Percentiles rank a stretch among this genome's conserved stretches.
These are phyloP conservation scores for Spodoptera picta DNA, from an alignment of 2,888 invertebrate genomes.

Conservation along the genomic window DNA sequence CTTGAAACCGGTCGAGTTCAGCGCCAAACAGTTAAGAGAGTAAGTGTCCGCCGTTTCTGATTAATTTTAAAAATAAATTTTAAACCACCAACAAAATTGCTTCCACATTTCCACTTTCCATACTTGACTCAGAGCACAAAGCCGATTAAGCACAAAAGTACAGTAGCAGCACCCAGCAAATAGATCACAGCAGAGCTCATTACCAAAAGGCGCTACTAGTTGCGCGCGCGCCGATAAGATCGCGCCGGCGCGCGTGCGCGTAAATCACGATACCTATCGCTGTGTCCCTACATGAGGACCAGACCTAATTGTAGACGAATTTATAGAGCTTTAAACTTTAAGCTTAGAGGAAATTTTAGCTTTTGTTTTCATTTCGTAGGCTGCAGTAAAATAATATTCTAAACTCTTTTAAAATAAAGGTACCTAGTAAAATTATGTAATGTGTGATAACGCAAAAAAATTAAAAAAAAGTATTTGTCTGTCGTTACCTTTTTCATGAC, in stretches of 20 bases:
- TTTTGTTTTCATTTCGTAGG: conserved; percentile 9
- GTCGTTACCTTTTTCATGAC: background rate
- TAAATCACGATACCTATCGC: conserved; percentile 82
- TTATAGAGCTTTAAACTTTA: conserved; percentile 52
- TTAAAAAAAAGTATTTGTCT: background rate
- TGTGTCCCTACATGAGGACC: conserved; percentile 73
- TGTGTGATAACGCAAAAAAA: no score
- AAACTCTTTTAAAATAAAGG: background rate
- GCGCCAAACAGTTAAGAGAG: no score
- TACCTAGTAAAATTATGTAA: no score
- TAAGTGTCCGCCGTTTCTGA: background rate
- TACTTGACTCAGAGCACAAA: conserved; percentile 13
- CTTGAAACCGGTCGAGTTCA: no score
- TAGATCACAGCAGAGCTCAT: conserved; percentile 69
- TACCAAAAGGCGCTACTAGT: conserved; percentile 70
- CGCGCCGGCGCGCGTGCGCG: conserved; percentile 66
- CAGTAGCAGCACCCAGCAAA: conserved; percentile 57
- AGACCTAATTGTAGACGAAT: conserved; percentile 78
- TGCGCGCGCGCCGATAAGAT: conserved; percentile 68
- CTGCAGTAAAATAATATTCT: background rate
- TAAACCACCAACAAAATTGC: conserved; percentile 7
- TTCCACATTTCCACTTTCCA: conserved; percentile 4
- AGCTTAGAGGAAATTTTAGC: conserved; percentile 4
- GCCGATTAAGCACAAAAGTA: conserved; percentile 45
- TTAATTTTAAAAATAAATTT: background rate